Evolutionary conservation across 2,797 vertebrate species (phyloP), one percentile per base, ranked within the genome.

Genomic region (Tenualosa thibaudeaui): DNA sequence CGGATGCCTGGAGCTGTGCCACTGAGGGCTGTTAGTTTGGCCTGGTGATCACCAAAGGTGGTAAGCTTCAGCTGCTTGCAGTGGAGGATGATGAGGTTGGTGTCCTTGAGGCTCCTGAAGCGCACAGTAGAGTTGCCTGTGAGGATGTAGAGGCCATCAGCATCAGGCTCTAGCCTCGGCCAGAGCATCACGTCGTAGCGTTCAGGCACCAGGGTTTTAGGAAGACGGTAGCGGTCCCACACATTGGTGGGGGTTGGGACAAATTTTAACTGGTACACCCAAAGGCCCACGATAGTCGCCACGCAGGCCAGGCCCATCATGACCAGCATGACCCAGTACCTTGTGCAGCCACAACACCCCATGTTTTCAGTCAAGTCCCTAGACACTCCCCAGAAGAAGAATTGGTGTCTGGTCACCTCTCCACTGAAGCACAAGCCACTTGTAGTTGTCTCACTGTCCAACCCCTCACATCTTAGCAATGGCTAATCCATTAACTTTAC

Each of bases 251-350:
- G 87, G 24, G 75, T 75, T 2, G 85, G 82, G 60, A 1, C 82
- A 3, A 82, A 84, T 5, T 88, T 89, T 68, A 94, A 89, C 7
- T 89, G 81, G 31, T 97, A 90, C 81, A 97, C 96, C 0, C 97
- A 96, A 85, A 99, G 90, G 0, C 96, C 95, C 0, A 98, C 89
- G 87, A 99, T 96, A 87, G 96, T 97, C 87, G 93, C 91, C 37
- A 96, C 40, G 0, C 97, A 92, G 1, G 85, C 83, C 54, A 92
- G 0, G 17, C 90, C 90, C 58, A 95, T 81, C 1, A 92, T 62
- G 89, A 13, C 92, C 3, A 26, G 92, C 51, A 19, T 90, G 90
- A 75, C 13, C 31, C 31, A 75, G 68, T 40, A 15, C 68, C 2
- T 37, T 19, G 3, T 92, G 84, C 92, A 84, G 37, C 3, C 26